These are phyloP conservation scores for rabbit (Oryctolagus cuniculus) DNA, from an alignment of 2,113 vertebrate genomes.

Conservation along the genomic window DNA sequence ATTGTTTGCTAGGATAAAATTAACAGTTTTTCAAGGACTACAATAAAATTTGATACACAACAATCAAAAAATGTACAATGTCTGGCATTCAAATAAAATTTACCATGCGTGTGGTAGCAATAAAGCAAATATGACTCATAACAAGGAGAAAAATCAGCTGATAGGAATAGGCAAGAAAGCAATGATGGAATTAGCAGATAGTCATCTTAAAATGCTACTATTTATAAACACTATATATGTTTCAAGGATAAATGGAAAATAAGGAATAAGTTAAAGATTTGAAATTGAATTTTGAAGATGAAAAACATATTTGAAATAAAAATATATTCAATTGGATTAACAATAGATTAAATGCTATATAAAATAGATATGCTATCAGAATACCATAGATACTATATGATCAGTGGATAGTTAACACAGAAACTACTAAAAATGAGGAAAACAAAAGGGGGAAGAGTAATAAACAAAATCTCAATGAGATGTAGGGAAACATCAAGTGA, in stretches of 20 bases:
- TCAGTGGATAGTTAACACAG: not conserved
- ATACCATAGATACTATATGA: not conserved
- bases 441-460: not conserved
- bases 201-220: not conserved
- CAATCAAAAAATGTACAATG: not conserved
- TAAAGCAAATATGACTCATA: not conserved
- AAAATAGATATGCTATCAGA: not conserved
- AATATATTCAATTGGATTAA: not conserved
- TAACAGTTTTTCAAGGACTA: not conserved
- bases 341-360: not conserved
- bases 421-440: not conserved
- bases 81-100: not conserved
- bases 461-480: not conserved
- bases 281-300: not conserved
- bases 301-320: not conserved
- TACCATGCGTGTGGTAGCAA: not conserved
- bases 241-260: not conserved
- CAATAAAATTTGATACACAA: not conserved
- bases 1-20: not conserved
- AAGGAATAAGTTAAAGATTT: not conserved
- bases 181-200: not conserved
- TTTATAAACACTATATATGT: not conserved
- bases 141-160: not conserved
- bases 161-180: not conserved
- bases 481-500: not conserved